These are phyloP conservation scores for Chalcis sispes DNA, from an alignment of 2,888 invertebrate species.

Conservation along the genomic window DNA sequence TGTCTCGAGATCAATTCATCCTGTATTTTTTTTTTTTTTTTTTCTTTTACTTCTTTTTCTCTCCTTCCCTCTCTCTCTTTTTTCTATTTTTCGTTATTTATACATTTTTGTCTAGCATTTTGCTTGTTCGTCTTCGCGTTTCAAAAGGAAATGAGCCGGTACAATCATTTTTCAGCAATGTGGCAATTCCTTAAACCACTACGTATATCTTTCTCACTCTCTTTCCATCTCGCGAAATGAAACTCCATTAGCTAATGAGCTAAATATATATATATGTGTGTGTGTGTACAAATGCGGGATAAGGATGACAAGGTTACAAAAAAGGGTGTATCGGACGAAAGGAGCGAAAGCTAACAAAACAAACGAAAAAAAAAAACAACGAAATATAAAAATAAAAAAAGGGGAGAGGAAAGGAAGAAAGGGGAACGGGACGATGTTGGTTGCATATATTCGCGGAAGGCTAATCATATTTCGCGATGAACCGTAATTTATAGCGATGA, in stretches of 20 bases:
- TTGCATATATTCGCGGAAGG: neutral
- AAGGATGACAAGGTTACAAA: neutral
- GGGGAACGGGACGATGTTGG: no score
- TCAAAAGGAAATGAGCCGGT: slow-evolving; percentile 7
- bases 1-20: slow-evolving; percentile 34
- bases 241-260: slow-evolving; percentile 54
- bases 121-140: neutral
- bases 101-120: neutral
- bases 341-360: no score
- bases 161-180: slow-evolving; percentile 29
- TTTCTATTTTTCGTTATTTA: neutral
- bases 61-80: neutral
- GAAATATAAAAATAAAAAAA: no score
- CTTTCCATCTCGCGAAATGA: slow-evolving; percentile 17
- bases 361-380: no score
- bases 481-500: slow-evolving; percentile 36
- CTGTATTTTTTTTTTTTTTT: neutral
- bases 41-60: neutral
- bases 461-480: slow-evolving; percentile 41
- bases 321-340: no score
- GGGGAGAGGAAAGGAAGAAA: neutral
- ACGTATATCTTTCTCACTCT: neutral
- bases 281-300: no score
- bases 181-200: slow-evolving; percentile 3
- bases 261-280: slow-evolving; percentile 13